Evolutionary conservation across 2,888 invertebrate species (phyloP).

Genomic region (Drosophila seclusa): DNA sequence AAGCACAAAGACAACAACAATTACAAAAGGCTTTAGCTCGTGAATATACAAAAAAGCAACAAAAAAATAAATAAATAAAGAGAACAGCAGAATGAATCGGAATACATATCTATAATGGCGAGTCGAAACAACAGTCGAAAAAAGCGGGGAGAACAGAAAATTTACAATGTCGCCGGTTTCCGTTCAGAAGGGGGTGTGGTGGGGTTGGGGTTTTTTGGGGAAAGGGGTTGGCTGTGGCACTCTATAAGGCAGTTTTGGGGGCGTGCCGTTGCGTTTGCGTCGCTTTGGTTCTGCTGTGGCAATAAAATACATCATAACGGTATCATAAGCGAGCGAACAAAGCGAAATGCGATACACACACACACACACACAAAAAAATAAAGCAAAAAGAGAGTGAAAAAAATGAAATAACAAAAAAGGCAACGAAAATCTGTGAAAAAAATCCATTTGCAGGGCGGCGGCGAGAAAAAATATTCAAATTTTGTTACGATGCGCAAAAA

Average conservation of each 20-base stretch:
- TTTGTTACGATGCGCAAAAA: constrained; percentile 79
- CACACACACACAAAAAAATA: constrained; percentile 22
- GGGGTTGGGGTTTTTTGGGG: neutral
- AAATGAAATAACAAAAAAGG: constrained; percentile 54
- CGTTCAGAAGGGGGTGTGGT: constrained; percentile 35
- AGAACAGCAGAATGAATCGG: constrained; percentile 51
- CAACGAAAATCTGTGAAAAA: constrained; percentile 80
- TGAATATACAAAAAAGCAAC: constrained; percentile 17
- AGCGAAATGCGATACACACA: constrained; percentile 73
- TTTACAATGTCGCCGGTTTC: constrained; percentile 82
- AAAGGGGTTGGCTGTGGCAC: constrained; percentile 4
- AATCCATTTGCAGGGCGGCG: constrained; percentile 74
- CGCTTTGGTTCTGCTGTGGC: constrained; percentile 75
- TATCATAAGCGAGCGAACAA: constrained; percentile 81
- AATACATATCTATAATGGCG: constrained; percentile 60
- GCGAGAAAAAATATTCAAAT: constrained; percentile 77
- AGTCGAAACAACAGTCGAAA: constrained; percentile 29
- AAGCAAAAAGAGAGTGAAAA: constrained; percentile 23
- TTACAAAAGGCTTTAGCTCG: constrained; percentile 69
- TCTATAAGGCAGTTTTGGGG: constrained; percentile 41
- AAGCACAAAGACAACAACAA: constrained; percentile 77
- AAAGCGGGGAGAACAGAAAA: constrained; percentile 55
- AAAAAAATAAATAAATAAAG: constrained; percentile 8
- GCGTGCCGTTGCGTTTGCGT: constrained; percentile 55
- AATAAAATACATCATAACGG: constrained; percentile 82